Base-by-base conservation (phyloP, 2,888 invertebrate species). In the Dexiosoma caninum region DNA sequence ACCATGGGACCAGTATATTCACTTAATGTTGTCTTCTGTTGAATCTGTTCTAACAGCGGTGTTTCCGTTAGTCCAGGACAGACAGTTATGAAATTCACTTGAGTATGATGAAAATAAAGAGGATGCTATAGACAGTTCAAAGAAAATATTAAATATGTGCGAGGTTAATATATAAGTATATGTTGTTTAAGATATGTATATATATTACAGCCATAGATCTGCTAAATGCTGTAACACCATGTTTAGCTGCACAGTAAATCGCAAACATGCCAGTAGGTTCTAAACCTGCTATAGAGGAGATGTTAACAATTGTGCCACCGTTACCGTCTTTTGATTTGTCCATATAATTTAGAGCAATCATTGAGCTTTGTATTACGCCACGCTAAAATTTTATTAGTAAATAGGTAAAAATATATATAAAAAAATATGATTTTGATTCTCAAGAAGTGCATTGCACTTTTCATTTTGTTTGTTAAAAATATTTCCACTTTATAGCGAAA, bases 281-380 rank as follows among this genome's bases (percentile, higher is more conserved):
- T 2, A 89, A 71, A 0, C 89, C 89, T 0, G 86, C 86, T 12
- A 88, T 84, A 0, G 91, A 91, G 0, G 90, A 87, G 12, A 91
- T 87, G 79, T 90, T 91, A 2, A 89, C 83, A 60, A 91, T 88
- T 10, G 88, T 66, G 1, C 90, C 90, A 14, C 91, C 91, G 0
- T 82, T 83, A 0, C 90, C 90, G 1, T 89, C 88, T 40, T 88
- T 86, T 0, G 89, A 85, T 72, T 87, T 89, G 40, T 89, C 87
- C 91, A 91, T 91, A 27, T 90, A 87, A 8, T 87, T 85, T 35
- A 91, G 40, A 0, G 88, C 90, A 42, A 85, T 86, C 76, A 89
- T 72, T 0, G 88, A 90, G 42, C 91, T 88, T 0, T 91, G 86
- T 3, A 91, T 88, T 8, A 91, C 71, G 12, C 91, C 92, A 85